Evolutionary conservation across 2,113 vertebrate species (phyloP), one percentile per base, ranked within the genome.

Genomic region (Sebastes schlegelii): DNA sequence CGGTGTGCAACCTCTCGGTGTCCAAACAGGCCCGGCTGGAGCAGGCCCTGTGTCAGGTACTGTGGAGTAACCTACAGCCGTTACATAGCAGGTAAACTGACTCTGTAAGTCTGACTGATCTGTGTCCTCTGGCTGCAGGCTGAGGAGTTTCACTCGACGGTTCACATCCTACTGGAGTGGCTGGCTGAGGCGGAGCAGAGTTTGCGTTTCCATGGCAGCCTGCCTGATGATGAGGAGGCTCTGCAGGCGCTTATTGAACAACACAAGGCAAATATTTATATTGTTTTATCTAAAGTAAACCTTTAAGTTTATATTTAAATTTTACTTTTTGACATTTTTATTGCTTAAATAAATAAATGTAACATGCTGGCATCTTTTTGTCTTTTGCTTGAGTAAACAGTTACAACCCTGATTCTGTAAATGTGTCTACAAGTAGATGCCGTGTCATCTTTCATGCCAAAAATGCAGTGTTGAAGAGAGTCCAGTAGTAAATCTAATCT

Each of bases 111-210:
- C n/a, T 67, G 74, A 79, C 74, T 71, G 52, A 86, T 73, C 2
- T 60, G 10, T 86, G 61, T 86, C 12, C 5, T 84, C 49, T 57
- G 17, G 5, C 42, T 80, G 45, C 92, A 99, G 98, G 98, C 98
- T 23, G 98, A 99, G 91, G 98, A 99, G 86, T 99, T 99, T 89
- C 98, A 99, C 92, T 97, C 98, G 0, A 96, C 97, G 16, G 98
- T 99, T 65, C 98, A 99, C 7, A 96, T 97, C 76, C 95, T 99
- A 76, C 86, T 99, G 91, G 98, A 99, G 86, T 99, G 98, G 98
- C 94, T 99, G 86, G 98, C 98, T 9, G 98, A 99, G 92, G 98
- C 98, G 0, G 98, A 99, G 83, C 98, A 99, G 90, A 92, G 96
- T 84, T 95, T 99, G 62, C 98, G 98, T 89, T 99, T 99, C 93